These are phyloP conservation scores for Halichoerus grypus DNA, from an alignment of 2,113 vertebrate species.

Conservation along the genomic window DNA sequence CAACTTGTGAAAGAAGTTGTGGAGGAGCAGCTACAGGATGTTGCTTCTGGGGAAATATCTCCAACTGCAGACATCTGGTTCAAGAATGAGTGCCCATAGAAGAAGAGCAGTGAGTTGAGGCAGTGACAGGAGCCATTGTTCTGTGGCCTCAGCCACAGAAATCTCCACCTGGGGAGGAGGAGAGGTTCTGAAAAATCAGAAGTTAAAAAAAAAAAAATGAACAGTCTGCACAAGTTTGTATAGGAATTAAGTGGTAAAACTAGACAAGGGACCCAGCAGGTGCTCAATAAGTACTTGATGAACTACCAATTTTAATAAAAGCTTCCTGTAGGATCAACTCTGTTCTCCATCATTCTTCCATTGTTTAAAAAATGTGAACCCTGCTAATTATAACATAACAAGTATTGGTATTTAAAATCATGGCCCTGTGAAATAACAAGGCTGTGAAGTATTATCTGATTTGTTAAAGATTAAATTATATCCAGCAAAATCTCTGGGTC, in stretches of 20 bases:
- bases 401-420: constrained; percentile 11
- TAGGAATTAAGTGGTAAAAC: not conserved
- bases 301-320: constrained; percentile 3
- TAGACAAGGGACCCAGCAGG: not conserved
- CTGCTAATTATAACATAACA: not conserved
- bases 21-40: constrained; percentile 56
- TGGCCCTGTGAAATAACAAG: not conserved
- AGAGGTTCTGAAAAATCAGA: not conserved
- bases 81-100: not conserved
- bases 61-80: constrained; percentile 48
- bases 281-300: not conserved
- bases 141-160: not conserved
- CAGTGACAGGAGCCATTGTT: not conserved
- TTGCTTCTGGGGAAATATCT: constrained; percentile 45
- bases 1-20: constrained; percentile 59
- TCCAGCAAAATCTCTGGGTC: not conserved
- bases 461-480: constrained; percentile 60
- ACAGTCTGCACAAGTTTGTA: not conserved
- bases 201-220: not conserved
- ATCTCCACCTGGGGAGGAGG: not conserved
- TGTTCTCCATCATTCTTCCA: not conserved
- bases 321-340: not conserved
- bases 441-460: not conserved
- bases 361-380: not conserved
- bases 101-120: not conserved